Base-by-base conservation (phyloP, 2,113 vertebrate genomes). In the Gyps fulvus region DNA sequence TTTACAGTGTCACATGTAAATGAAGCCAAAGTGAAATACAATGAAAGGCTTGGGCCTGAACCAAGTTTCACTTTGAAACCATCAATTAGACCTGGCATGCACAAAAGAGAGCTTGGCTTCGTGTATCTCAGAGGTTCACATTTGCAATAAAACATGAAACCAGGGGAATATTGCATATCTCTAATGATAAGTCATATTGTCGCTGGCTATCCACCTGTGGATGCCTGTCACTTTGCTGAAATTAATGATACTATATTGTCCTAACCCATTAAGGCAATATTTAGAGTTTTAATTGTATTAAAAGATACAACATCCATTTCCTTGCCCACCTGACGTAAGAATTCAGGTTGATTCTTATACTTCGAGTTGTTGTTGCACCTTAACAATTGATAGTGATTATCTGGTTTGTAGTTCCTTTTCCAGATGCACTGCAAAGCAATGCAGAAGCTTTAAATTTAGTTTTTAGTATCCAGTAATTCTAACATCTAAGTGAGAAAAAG, bases 381-480 rank as follows among this genome's bases (percentile, higher is more conserved):
- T 83, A 93, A 87, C 80, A 87, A 91, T 92, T 93, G 82, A 87
- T 94, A 96, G 65, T 8, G 27, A 95, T 95, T 91, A 61, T 47
- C 49, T 69, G 12, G 62, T 98, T 97, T 96, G 93, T 54, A 89
- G 79, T 73, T 94, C 90, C 71, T 95, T 97, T 96, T 94, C 83
- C 97, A 98, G 95, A 96, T 89, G 84, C 20, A 29, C 91, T 91
- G 43, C 89, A 93, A 98, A 97, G 89, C 55, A 87, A 31, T 61
- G 54, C 61, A 67, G 19, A 90, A 73, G 63, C 89, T 96, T 96
- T 93, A 96, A 89, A 89, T 92, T 92, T 82, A 95, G 82, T 73
- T 96, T 98, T 98, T 96, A 96, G 90, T 97, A 94, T 90, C 74
- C 5, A 11, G 83, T 89, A 97, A 97, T 97, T 97, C 89, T 95